Evolutionary conservation across 2,888 invertebrate genomes (phyloP).

Genomic region (Drosophila macrospina): DNA sequence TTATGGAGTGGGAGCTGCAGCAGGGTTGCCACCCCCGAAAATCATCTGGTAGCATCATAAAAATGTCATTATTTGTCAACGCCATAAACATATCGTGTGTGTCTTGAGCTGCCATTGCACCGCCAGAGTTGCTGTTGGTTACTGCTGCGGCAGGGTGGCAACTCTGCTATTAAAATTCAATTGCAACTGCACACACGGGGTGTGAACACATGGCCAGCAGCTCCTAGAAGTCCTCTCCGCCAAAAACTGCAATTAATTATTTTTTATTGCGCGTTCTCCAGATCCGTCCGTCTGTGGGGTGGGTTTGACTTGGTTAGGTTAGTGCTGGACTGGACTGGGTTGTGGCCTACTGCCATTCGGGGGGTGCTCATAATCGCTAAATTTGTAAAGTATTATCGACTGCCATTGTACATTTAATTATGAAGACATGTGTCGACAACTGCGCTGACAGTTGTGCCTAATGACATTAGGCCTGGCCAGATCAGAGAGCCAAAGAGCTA

Average conservation of each 20-base stretch:
- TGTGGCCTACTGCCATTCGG: not conserved
- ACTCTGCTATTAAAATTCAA: conserved; percentile 25
- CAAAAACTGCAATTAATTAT: conserved; percentile 78
- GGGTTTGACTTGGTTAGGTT: conserved; percentile 16
- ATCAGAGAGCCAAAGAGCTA: conserved; percentile 8
- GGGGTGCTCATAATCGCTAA: conserved; percentile 65
- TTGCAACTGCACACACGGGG: conserved; percentile 35
- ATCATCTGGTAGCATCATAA: conserved; percentile 49
- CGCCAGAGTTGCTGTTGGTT: conserved; percentile 4
- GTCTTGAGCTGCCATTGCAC: conserved; percentile 15
- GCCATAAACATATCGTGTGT: conserved; percentile 60
- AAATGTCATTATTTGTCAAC: conserved; percentile 79
- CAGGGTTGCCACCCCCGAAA: conserved; percentile 26
- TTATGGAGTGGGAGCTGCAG: conserved; percentile 11
- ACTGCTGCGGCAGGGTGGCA: conserved; percentile 32
- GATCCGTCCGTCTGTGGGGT: conserved; percentile 13
- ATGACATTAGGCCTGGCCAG: conserved; percentile 62
- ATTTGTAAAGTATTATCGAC: conserved; percentile 74
- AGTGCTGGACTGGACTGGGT: conserved; percentile 3
- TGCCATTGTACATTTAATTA: conserved; percentile 69
- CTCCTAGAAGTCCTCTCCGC: conserved; percentile 39
- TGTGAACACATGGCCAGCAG: conserved; percentile 60
- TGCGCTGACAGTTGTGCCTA: conserved; percentile 73
- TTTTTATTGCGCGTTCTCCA: conserved; percentile 72
- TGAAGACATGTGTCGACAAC: conserved; percentile 74